Percentiles rank a stretch among this genome's conserved stretches.
Conservation (phyloP, 2,888 invertebrate species). For the Caenorhabditis imperialis region DNA sequence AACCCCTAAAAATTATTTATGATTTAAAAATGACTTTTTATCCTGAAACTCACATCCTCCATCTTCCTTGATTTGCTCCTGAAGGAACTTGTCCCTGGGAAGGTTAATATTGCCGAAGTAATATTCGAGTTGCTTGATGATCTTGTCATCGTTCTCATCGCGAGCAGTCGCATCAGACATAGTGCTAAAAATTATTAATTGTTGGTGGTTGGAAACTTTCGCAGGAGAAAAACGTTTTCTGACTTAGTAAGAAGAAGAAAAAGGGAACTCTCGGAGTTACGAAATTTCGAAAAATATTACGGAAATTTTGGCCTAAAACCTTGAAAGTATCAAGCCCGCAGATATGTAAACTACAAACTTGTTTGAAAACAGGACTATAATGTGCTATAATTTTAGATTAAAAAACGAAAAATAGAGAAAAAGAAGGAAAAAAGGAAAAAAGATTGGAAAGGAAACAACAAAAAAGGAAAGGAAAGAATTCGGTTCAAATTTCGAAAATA, state of each 20-base stretch:
- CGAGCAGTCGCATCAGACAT: slow-evolving; percentile 28
- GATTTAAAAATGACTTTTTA: not conserved
- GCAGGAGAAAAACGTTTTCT: not conserved
- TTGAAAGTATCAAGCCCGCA: not conserved
- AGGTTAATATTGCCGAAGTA: slow-evolving; percentile 93
- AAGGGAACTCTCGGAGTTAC: not conserved
- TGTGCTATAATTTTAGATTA: not conserved
- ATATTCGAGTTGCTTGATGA: slow-evolving; percentile 79
- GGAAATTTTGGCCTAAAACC: slow-evolving; percentile 3
- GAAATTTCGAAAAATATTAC: not conserved
- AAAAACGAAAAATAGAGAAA: not conserved
- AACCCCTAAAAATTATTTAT: slow-evolving; percentile 83
- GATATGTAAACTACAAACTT: not conserved
- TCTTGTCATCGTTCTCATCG: slow-evolving; percentile 39
- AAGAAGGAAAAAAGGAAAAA: not conserved
- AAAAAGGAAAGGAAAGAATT: not conserved
- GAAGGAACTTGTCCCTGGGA: slow-evolving; percentile 92
- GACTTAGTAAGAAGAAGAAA: not conserved
- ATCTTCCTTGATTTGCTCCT: slow-evolving; percentile 87
- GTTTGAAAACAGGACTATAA: not conserved
- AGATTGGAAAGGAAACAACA: not conserved
- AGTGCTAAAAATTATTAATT: too few species aligned
- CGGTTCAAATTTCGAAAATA: not conserved
- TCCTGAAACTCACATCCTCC: slow-evolving; percentile 84
- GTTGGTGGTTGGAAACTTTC: not conserved